Base-by-base conservation (phyloP, 2,113 vertebrate species). In the Polypterus senegalus region DNA sequence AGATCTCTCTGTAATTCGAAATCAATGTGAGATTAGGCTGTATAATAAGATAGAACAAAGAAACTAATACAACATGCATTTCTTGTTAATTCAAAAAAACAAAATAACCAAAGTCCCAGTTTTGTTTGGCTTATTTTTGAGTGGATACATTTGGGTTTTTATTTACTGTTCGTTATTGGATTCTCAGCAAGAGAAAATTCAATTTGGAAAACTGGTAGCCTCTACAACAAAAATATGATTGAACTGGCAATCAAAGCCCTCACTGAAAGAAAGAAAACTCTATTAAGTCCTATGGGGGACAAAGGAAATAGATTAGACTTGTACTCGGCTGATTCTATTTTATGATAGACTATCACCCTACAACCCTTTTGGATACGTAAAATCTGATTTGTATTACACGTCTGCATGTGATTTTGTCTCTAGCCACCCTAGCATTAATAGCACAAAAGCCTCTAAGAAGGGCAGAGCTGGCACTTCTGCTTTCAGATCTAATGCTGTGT, bases 251-350 rank as follows among this genome's bases (percentile, higher is more conserved):
- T 57, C 56, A 57, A 57, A 27, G 56, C n/a, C 56, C 9, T 57
- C 56, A 57, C 56, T 45, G 56, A 57, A 57, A 57, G 27, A 44
- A 57, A 57, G 27, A 57, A 57, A 57, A 57, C 9, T 8, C 56
- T 27, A 44, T 57, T 57, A 6, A 45, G 27, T 57, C 56, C 56
- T 57, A 57, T 57, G 56, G 56, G 56, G 56, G 56, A 57, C 56
- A 57, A 57, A 57, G 56, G 56, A 57, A 57, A 57, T 57, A 57
- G 56, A 57, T 57, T 57, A 57, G 56, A 57, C 56, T 57, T 57
- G 49, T 51, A 57, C 27, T 27, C 27, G 56, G 27, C 56, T 57
- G 56, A 57, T 57, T 57, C 56, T 44, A 57, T 57, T 57, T 27
- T 9, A 57, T 57, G 56, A 57, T 57, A 27, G 56, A 57, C 43